Base-by-base conservation (phyloP, 2,113 vertebrate species). In the Clinocottus analis region DNA sequence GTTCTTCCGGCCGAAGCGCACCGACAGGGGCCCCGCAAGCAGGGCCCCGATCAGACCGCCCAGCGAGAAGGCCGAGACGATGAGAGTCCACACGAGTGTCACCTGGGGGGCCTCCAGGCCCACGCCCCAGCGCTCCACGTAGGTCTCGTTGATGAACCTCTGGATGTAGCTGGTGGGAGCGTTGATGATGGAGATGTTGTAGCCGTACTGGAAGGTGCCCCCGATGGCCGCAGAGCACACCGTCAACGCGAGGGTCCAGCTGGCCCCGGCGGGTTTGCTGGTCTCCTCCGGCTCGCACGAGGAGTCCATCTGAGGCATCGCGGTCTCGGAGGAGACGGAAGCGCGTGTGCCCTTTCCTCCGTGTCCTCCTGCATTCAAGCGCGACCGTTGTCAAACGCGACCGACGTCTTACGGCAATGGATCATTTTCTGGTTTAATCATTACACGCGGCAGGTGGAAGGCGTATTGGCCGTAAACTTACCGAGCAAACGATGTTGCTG, bases 131-230 rank as follows among this genome's bases (percentile, higher is more conserved):
- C 95, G 94, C n/a, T 91, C 88, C 85, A 63, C 3, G 92, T 96
- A 97, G 0, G 97, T 97, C 1, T 94, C 86, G 35, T 97, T 98
- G 75, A 96, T 96, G 87, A 98, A 98, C 0, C 0, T 61, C 87
- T 98, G 96, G 87, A 98, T 95, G 82, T 95, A 92, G 91, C 56
- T 84, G 51, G 96, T 96, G 0, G 97, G 97, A 55, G 97, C 94
- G 21, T 96, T 97, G 92, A 98, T 96, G 87, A 98, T 95, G 12
- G 96, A 96, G 70, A 98, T 93, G 85, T 97, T 99, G 93, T 97
- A 97, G 39, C 97, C 97, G 0, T 97, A 98, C 5, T 97, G 97
- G 88, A 99, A 96, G 21, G 96, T 98, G 17, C 97, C 97, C 51
- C 97, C 97, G 41, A 98, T 96, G 19, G 96, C 96, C 75, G 97